phyloP scores from a whole-genome alignment of 2,797 vertebrate species.

The Buphagus erythrorhynchus region DNA sequence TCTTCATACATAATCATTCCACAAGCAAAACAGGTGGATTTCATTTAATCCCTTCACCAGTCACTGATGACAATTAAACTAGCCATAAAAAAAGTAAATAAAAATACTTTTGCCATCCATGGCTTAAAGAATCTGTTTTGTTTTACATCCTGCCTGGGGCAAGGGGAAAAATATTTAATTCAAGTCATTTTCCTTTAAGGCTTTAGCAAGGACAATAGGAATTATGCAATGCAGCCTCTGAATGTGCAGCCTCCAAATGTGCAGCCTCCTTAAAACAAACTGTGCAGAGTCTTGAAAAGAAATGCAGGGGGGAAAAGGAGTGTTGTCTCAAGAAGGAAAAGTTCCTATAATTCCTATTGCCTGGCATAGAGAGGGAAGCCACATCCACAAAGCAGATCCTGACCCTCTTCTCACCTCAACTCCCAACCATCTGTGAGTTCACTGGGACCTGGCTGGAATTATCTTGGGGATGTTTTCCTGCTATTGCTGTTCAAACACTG shows the following conservation, averaged over 20 bases:
- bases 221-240: background rate
- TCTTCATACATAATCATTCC: background rate
- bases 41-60: background rate
- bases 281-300: background rate
- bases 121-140: background rate
- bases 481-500: background rate
- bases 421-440: background rate
- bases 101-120: background rate
- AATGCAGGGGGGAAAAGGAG: fast-evolving
- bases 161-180: background rate
- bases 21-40: background rate
- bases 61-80: background rate
- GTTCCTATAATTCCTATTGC: background rate
- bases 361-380: background rate
- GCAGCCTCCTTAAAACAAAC: background rate
- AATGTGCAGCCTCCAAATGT: background rate
- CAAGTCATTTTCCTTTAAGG: background rate
- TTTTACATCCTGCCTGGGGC: background rate
- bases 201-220: background rate
- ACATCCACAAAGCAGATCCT: background rate
- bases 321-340: background rate
- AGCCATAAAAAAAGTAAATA: background rate
- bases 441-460: fast-evolving
- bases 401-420: background rate
- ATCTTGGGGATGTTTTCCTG: fast-evolving